Evolutionary conservation across 1,140 invertebrate genomes (phyloP), one percentile per base, ranked within the genome.

Genomic region (Drosophila sulfurigaster): DNA sequence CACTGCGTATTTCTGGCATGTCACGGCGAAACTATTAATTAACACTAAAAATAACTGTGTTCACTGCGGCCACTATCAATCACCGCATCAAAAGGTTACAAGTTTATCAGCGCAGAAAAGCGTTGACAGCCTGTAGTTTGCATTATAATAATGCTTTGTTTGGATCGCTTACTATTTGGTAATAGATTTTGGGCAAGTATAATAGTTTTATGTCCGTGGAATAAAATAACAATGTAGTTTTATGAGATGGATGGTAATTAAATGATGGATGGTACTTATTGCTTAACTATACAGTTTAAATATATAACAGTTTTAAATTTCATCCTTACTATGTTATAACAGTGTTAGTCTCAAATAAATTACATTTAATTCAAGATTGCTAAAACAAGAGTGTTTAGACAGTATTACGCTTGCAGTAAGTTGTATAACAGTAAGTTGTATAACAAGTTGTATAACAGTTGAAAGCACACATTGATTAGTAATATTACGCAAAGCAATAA

Each of bases 21-120:
- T 70, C 66, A 75, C 72, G 43, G 45, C 32, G 43, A 57, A 49
- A 32, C 35, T 41, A 66, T 58, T 51, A 65, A 58, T 64, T 72
- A 72, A 43, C 32, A 49, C 52, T 11, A 41, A 10, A 54, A 60
- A 73, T 43, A 48, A 28, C 10, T 30, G 51, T 28, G 49, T 13
- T 16, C 35, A 43, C 2, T 35, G 30, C 48, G 13, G 25, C 32
- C 32, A 49, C 20, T 8, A 51, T 74, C 57, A 68, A 74, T 69
- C 65, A 69, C 56, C 43, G 48, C 54, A 74, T 69, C 65, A 74
- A 62, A 59, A 32, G 38, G 28, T 43, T 58, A 45, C 48, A 57
- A 32, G 62, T 65, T 66, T 13, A 72, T 65, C 63, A 51, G 45
- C n/a, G n/a, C 35, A 28, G 38, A 16, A 62, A 51, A 48, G 46